phyloP scores from a whole-genome alignment of 2,797 vertebrate species.

The Anabas testudineus region DNA sequence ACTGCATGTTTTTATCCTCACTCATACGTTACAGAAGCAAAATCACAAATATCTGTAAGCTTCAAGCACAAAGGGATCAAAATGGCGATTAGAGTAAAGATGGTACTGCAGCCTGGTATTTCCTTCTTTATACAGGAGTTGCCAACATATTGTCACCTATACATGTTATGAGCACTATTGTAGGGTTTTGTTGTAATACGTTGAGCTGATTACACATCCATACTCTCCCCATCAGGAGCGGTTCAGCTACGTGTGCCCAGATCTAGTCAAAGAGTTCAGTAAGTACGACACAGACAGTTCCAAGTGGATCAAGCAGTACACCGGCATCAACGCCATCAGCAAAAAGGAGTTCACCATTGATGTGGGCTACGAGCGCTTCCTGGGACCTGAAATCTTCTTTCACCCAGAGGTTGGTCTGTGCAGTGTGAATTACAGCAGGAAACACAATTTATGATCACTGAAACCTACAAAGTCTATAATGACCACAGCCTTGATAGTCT shows the following conservation, averaged over 20 bases:
- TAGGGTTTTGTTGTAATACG: background rate
- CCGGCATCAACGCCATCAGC: constrained; percentile 95
- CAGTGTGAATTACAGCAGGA: background rate
- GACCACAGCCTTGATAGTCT: background rate
- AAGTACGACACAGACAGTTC: constrained; percentile 96
- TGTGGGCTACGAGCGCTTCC: constrained; percentile 97
- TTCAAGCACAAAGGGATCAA: background rate
- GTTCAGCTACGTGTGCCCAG: constrained; percentile 97
- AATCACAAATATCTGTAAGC: background rate
- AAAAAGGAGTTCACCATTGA: constrained; percentile 99
- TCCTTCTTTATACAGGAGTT: too few species aligned
- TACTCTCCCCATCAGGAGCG: constrained; percentile 86
- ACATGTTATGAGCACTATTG: background rate
- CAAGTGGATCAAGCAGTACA: constrained; percentile 99
- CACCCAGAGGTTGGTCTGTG: constrained; percentile 91
- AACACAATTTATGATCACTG: background rate
- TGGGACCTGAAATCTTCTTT: constrained; percentile 98
- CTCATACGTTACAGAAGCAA: background rate
- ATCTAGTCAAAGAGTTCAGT: constrained; percentile 98
- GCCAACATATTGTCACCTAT: background rate
- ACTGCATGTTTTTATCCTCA: constrained; percentile 8
- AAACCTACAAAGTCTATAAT: background rate
- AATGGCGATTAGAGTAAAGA: background rate
- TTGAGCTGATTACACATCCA: background rate
- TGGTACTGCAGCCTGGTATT: too few species aligned